Evolutionary conservation across 2,113 vertebrate genomes (phyloP), one percentile per base, ranked within the genome.

Genomic region (Hyaena hyaena): DNA sequence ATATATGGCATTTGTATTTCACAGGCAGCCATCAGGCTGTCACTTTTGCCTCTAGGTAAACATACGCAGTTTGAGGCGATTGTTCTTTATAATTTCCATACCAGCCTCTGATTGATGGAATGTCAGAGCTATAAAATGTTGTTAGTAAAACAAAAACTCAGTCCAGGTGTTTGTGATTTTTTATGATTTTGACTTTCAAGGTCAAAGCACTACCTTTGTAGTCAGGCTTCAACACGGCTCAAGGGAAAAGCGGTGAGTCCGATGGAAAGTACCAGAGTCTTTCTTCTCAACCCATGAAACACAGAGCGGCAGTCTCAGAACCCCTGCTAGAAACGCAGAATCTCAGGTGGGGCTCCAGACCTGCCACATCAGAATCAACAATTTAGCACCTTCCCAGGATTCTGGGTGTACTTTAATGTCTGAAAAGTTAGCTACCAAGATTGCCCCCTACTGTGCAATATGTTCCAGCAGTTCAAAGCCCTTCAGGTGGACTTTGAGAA

Each of bases 51-150:
- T 93, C 48, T 33, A 74, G 93, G 88, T 74, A 94, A n/a, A 93
- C 39, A 66, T 21, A 66, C 10, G 92, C 10, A 85, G 48, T 85
- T 79, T 71, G 73, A 96, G 88, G 88, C 39, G 74, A 96, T 43
- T 94, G 43, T 91, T 91, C 77, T 95, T 94, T 84, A 87, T 93
- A 65, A 96, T 98, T 97, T 97, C 90, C 84, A 91, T 86, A 53
- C 61, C 33, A 65, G 55, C 43, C 81, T 66, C 26, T 97, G 94
- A 97, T 33, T 88, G 96, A 97, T 93, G 80, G 80, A 74, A 90
- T 95, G 94, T 26, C 48, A 82, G 58, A 17, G 10, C 74, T 90
- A 68, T 83, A 88, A 96, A 92, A 90, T 77, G 39, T 50, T 77
- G 81, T 95, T 80, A 93, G 53, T 66, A 81, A 96, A 98, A 96